Base-by-base conservation (phyloP, 2,888 invertebrate genomes). In the Minunthozetes semirufus region DNA sequence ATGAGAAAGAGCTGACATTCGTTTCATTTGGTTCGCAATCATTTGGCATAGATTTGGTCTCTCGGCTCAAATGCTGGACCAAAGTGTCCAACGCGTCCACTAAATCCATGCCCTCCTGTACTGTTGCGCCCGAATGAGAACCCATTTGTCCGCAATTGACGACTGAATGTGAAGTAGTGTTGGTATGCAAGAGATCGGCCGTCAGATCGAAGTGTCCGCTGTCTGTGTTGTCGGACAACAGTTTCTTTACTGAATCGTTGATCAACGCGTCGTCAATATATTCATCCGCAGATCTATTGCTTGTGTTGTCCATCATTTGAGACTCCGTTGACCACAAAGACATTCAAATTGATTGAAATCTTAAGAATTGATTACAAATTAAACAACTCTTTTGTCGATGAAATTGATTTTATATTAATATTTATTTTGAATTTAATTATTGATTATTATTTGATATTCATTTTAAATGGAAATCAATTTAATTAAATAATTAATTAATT, bases 51-150 rank as follows among this genome's bases (percentile, higher is more conserved):
- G 33, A 1, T 8, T 17, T 33, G 33, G 33, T 17, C 25, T 19
- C 38, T 4, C 42, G 22, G 22, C 22, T 73, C 61, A 73, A 17
- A n/a, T 73, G 38, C 15, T 73, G 56, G 8, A 73, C 38, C 38
- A 73, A 9, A 15, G 73, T 38, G 42, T 73, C 73, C 46, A 73
- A 73, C 15, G 73, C 73, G 59, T 73, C 73, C 38, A 73, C 73
- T 38, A 73, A 46, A 42, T 73, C 73, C 33, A 63, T 29, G 61
- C 61, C 61, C 25, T 73, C 73, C 25, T 73, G 61, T 9, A 59
- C 61, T 42, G 42, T 73, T 17, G 73, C 61, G 8, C n/a, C 66
- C 22, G 17, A 46, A 19, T 71, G 33, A 22, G 9, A 19, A 19
- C 27, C n/a, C 13, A 19, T 22, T 33, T 33, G 8, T 50, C 27